Percentiles rank a stretch among this genome's conserved stretches.
Evolutionary conservation across 1,140 invertebrate genomes (phyloP).

Genomic region (Panulirus ornatus): DNA sequence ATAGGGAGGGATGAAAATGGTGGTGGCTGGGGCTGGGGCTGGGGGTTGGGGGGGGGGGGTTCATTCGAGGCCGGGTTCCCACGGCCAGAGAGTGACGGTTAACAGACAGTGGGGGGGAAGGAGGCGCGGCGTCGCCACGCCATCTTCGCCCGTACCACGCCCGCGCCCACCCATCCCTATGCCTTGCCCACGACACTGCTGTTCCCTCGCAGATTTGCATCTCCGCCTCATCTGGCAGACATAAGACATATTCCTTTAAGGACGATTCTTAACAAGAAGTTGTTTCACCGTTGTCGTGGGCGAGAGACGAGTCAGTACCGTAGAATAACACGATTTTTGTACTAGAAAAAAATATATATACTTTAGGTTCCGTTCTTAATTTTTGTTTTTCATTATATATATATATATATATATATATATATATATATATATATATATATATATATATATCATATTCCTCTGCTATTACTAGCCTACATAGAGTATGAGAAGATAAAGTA

Average conservation of each 20-base stretch:
- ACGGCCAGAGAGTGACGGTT: not conserved
- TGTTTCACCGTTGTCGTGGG: not conserved
- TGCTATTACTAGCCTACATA: too few species aligned
- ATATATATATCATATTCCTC: too few species aligned
- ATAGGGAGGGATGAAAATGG: not conserved
- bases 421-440: too few species aligned
- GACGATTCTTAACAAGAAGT: not conserved
- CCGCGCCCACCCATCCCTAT: not conserved
- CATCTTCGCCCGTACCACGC: not conserved
- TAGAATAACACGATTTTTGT: too few species aligned
- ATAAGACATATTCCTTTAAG: not conserved
- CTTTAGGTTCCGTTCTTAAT: too few species aligned
- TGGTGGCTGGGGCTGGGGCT: not conserved
- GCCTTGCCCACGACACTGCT: not conserved
- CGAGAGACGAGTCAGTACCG: too few species aligned
- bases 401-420: too few species aligned
- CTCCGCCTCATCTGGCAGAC: not conserved
- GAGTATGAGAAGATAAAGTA: too few species aligned
- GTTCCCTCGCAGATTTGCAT: not conserved
- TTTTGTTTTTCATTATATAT: too few species aligned
- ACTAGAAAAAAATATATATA: too few species aligned
- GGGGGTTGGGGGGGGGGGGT: not conserved
- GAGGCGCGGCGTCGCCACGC: not conserved
- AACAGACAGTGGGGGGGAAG: conserved; percentile 13
- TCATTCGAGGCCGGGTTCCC: conserved; percentile 7